Evolutionary conservation across 2,113 vertebrate genomes (phyloP).

Genomic region (Nycticorax nycticorax): DNA sequence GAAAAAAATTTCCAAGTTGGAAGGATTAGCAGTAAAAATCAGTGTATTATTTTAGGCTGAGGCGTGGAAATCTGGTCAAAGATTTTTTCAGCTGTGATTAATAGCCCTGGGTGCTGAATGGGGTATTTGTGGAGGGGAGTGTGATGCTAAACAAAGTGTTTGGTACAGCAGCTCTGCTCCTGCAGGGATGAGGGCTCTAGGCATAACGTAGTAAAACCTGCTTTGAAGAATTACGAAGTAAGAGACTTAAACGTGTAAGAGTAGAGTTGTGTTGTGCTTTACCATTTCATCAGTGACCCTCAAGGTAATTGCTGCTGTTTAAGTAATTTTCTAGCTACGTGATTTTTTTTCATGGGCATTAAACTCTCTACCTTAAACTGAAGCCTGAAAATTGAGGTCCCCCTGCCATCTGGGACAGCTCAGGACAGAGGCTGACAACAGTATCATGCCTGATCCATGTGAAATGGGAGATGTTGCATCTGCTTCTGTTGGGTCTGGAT

Average conservation of each 20-base stretch:
- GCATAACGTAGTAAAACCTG: neutral
- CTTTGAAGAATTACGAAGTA: neutral
- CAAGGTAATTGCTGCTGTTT: neutral
- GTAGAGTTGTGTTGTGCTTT: neutral
- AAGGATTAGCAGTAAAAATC: conserved; percentile 19
- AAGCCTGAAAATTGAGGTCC: neutral
- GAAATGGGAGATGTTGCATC: neutral
- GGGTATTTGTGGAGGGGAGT: neutral
- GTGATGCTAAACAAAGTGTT: neutral
- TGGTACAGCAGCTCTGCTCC: neutral
- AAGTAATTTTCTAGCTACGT: neutral
- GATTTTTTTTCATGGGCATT: neutral
- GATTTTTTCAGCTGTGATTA: neutral
- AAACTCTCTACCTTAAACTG: neutral
- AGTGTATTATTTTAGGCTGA: neutral
- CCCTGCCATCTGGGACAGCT: neutral
- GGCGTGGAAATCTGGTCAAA: conserved; percentile 9
- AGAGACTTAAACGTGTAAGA: neutral
- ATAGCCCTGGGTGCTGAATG: neutral
- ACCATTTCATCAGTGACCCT: neutral
- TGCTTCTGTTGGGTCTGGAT: neutral
- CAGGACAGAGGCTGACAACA: neutral
- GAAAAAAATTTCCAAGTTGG: neutral
- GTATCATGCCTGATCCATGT: accelerated
- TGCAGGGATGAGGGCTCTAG: neutral